Base-by-base conservation (phyloP, 2,113 vertebrate genomes). In the Acrocephalus arundinaceus region DNA sequence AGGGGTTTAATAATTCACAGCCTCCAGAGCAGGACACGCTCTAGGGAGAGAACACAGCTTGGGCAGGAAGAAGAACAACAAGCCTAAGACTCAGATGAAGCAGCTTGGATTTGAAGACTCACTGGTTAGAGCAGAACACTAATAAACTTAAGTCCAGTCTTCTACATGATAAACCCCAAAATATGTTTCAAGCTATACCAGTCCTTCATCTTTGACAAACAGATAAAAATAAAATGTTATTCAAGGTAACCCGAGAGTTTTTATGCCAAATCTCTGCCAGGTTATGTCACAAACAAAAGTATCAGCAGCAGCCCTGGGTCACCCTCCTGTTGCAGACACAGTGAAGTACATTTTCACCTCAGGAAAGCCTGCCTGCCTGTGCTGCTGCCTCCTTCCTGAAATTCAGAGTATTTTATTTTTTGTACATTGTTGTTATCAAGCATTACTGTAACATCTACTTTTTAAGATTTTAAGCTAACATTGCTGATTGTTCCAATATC, bases 401-500 rank as follows among this genome's bases (percentile, higher is more conserved):
- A 89, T 77, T n/a, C 45, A 80, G 54, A 23, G 51, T 10, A 33
- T 75, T 88, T 79, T 57, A 89, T 14, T 81, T 73, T 89, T 48
- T 71, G 48, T 67, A 63, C 67, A 61, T n/a, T 90, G 90, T 48
- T 82, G 86, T 86, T 74, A 93, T 74, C 80, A 76, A 39, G 62
- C 92, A 85, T 87, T 94, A 93, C 15, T n/a, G 77, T 35, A 66
- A 59, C 87, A 59, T 72, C 84, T 85, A 33, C 91, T 96, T 96
- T 95, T 91, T 12, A 59, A 33, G 90, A 95, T 85, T 89, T 81
- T 94, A 97, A 96, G 84, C 91, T 97, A 94, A 96, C 74, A 94
- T 96, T 91, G 84, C 91, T 84, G 81, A 97, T 94, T 92, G 67
- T 93, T 96, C 76, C 73, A 89, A 77, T 77, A 95, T 86, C 83